These are phyloP conservation scores for Phaethornis superciliosus DNA, from an alignment of 2,113 vertebrate genomes.

Conservation along the genomic window DNA sequence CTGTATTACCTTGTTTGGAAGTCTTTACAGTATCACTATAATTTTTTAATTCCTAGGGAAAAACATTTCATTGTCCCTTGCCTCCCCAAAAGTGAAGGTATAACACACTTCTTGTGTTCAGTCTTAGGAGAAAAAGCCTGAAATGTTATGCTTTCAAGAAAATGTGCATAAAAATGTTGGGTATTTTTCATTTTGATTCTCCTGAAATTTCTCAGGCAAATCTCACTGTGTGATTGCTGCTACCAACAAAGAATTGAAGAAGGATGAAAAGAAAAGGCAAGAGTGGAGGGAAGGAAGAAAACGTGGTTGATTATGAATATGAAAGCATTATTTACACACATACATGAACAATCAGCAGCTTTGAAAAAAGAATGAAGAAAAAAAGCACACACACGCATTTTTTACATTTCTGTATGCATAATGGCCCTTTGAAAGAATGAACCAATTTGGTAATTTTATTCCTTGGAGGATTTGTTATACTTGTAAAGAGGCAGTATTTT, in stretches of 20 bases:
- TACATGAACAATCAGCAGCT: constrained; percentile 2
- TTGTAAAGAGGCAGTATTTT: constrained; percentile 38
- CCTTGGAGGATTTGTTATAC: background rate
- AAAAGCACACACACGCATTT: background rate
- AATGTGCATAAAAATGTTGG: background rate
- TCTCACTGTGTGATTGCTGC: constrained; percentile 15
- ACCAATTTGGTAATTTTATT: constrained; percentile 35
- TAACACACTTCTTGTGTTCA: background rate
- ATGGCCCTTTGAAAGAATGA: constrained; percentile 6
- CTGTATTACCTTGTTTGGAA: background rate
- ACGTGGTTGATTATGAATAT: constrained; percentile 20
- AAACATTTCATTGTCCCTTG: background rate
- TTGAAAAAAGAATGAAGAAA: constrained; percentile 36
- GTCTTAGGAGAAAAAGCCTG: background rate
- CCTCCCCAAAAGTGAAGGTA: too few species aligned
- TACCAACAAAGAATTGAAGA: constrained; percentile 15
- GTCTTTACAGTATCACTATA: background rate
- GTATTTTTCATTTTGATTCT: background rate
- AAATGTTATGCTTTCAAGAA: background rate
- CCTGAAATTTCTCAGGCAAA: constrained; percentile 28
- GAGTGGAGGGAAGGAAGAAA: constrained; percentile 25
- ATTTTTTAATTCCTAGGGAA: background rate
- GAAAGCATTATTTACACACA: constrained; percentile 59
- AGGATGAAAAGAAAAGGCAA: constrained; percentile 13
- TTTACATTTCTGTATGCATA: constrained; percentile 37